Percentiles rank a stretch among this genome's conserved stretches.
These are phyloP conservation scores for Aricia artaxerxes DNA, from an alignment of 2,888 invertebrate genomes.

Conservation along the genomic window DNA sequence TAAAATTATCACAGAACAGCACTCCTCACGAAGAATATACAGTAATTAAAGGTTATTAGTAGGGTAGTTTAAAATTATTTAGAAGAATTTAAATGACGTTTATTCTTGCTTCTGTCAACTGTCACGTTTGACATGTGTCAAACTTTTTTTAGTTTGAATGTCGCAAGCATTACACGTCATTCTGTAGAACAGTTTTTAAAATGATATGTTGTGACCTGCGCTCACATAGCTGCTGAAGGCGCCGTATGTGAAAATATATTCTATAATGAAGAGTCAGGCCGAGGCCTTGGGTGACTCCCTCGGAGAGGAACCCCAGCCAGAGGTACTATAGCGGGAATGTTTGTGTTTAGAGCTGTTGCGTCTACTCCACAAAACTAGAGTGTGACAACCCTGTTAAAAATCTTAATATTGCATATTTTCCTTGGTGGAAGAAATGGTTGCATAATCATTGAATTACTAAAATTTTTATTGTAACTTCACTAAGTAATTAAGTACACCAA, in stretches of 20 bases:
- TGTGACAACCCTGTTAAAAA: conserved; percentile 20
- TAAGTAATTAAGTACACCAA: no score
- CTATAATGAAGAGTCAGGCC: conserved; percentile 96
- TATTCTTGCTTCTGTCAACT: conserved; percentile 5
- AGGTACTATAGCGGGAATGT: conserved; percentile 54
- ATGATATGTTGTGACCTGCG: conserved; percentile 43
- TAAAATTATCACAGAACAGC: neutral
- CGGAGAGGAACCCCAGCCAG: conserved; percentile 75
- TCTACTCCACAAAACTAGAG: neutral
- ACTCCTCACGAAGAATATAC: neutral
- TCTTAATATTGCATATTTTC: neutral
- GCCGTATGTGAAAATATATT: conserved; percentile 97
- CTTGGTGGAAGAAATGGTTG: neutral
- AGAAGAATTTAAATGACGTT: neutral
- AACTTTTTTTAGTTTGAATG: neutral
- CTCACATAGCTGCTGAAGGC: conserved; percentile 93
- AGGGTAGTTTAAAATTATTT: neutral
- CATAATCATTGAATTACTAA: neutral
- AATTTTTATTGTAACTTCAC: neutral
- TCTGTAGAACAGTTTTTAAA: neutral
- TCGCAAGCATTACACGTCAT: conserved; percentile 9
- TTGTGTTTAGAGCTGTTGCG: conserved; percentile 30
- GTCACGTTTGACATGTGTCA: neutral
- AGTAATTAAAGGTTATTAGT: neutral
- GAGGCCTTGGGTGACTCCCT: conserved; percentile 81